Conservation (phyloP, 2,888 invertebrate species). For the Leucophenga maculata region DNA sequence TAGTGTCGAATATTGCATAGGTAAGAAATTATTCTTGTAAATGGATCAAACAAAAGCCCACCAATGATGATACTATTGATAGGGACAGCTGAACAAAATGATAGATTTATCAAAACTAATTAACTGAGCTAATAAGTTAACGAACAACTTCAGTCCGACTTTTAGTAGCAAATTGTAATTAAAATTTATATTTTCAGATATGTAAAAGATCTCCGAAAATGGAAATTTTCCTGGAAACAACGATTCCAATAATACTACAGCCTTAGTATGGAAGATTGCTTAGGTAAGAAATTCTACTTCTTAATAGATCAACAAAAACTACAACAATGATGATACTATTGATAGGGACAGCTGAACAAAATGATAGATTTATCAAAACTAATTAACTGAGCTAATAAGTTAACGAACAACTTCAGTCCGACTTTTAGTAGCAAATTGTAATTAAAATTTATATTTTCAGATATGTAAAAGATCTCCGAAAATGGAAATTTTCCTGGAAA, state of each 20-base stretch:
- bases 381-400: background rate
- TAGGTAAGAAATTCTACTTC: background rate
- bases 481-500: too few species aligned
- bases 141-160: background rate
- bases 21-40: too few species aligned
- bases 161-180: background rate
- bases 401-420: background rate
- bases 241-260: too few species aligned
- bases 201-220: background rate
- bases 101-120: constrained; percentile 38
- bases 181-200: background rate
- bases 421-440: background rate
- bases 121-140: background rate
- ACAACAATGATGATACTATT: background rate
- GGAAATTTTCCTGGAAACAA: too few species aligned
- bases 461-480: background rate
- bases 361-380: constrained; percentile 43
- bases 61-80: constrained; percentile 34
- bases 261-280: background rate
- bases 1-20: too few species aligned
- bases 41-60: background rate
- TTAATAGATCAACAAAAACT: too few species aligned
- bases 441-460: background rate
- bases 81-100: constrained; percentile 50
- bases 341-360: constrained; percentile 43